Percentiles rank a stretch among this genome's conserved stretches.
Conservation (phyloP, 2,113 vertebrate species). For the Noctilio leporinus region DNA sequence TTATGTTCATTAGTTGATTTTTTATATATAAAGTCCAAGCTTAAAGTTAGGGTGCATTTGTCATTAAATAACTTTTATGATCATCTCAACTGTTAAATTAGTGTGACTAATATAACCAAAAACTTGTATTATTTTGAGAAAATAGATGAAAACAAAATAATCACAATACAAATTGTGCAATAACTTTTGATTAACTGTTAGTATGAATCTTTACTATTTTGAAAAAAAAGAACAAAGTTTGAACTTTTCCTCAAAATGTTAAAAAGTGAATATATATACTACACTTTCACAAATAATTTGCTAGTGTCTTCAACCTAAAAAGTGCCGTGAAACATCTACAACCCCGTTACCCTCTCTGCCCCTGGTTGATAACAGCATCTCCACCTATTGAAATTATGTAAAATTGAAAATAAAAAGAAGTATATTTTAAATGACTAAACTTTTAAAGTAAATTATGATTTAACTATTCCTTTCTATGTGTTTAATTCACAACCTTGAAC, state of each 20-base stretch:
- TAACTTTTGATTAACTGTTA: not conserved
- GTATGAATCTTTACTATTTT: not conserved
- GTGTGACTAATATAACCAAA: not conserved
- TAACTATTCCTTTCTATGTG: not conserved
- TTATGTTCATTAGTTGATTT: not conserved
- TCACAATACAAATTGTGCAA: not conserved
- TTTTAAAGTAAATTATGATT: not conserved
- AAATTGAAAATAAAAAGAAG: not conserved
- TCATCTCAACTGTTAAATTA: not conserved
- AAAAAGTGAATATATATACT: not conserved
- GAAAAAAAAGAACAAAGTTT: not conserved
- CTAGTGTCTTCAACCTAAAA: not conserved
- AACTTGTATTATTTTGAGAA: not conserved
- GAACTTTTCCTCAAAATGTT: not conserved
- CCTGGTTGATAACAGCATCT: not conserved
- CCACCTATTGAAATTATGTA: not conserved
- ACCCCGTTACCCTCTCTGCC: accelerated
- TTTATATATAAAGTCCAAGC: not conserved
- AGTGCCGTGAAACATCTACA: not conserved
- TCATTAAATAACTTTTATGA: not conserved
- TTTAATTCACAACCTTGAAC: not conserved
- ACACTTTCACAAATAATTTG: not conserved
- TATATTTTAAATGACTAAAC: not conserved
- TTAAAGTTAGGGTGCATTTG: constrained; percentile 23
- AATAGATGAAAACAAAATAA: not conserved